Conservation (phyloP, 2,888 invertebrate species). For the Teleiodes luculella region DNA sequence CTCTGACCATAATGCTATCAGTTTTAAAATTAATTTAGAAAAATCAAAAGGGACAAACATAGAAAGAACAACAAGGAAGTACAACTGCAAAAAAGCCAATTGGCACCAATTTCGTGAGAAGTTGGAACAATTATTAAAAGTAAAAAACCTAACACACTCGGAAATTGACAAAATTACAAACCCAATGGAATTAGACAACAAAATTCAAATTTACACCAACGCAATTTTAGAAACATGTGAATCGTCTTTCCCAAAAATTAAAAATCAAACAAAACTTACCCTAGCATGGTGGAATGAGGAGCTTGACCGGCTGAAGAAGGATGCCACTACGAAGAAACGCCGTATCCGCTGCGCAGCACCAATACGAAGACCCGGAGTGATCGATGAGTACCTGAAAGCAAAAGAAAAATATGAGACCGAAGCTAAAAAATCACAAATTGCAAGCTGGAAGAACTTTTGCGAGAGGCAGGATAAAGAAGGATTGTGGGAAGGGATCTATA, state of each 20-base stretch:
- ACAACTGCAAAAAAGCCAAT: conserved; percentile 12
- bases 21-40: neutral
- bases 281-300: conserved; percentile 15
- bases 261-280: neutral
- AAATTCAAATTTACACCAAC: neutral
- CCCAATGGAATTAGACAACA: neutral
- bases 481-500: conserved; percentile 15
- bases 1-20: conserved; percentile 16
- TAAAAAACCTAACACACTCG: neutral
- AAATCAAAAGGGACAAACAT: no score
- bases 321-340: neutral
- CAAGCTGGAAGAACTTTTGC: conserved; percentile 14
- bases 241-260: neutral
- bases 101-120: neutral
- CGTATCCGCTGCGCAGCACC: conserved; percentile 11
- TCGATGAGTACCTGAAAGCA: conserved; percentile 13
- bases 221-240: neutral
- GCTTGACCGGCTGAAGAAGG: neutral
- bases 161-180: neutral
- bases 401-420: conserved; percentile 6
- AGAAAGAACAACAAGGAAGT: neutral
- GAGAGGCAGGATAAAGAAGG: neutral
- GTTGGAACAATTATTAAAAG: neutral
- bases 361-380: neutral
- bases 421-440: neutral